Base-by-base conservation (phyloP, 2,113 vertebrate species). In the Prolemur simus region DNA sequence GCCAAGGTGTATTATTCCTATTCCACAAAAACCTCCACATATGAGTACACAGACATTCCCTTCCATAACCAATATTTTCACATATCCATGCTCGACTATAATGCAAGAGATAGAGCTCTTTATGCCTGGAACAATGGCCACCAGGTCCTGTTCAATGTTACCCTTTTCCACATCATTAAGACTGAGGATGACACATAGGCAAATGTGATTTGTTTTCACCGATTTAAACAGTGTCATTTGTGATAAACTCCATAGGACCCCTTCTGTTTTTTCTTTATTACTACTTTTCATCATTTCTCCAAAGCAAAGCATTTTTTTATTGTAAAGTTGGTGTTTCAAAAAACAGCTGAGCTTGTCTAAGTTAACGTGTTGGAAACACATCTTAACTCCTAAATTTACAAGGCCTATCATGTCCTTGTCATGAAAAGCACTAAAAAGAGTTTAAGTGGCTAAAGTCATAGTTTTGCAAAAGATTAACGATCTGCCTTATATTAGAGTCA, bases 21-120 rank as follows among this genome's bases (percentile, higher is more conserved):
- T 86, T 99, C 99, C 82, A 99, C 99, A 42, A 99, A 99, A 98
- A 99, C 99, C 3, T 99, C 99, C 39, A 99, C 98, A 0, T 99
- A 99, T 0, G 99, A 99, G 97, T 99, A 99, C 92, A 99, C 99
- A 85, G 99, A 99, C 98, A 99, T 99, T 97, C 99, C 99, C 17
- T 99, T 99, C 98, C 99, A 99, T 98, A 99, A 99, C 95, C 99
- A 99, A 94, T 99, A 99, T 98, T 99, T 99, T 98, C 99, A 99
- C 96, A 99, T 99, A 98, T 99, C 99, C 96, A 99, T 99, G 99
- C 99, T 99, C 76, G 99, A 99, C 98, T 99, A 99, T 98, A 99
- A 99, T 21, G 99, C 99, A 88, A 99, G 99, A 96, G 99, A 99
- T 98, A 98, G 99, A 98, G 99, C 99, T 32, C 99, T 99, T 68